These are phyloP conservation scores for Cephalotes varians DNA, from an alignment of 2,888 invertebrate species.

Conservation along the genomic window DNA sequence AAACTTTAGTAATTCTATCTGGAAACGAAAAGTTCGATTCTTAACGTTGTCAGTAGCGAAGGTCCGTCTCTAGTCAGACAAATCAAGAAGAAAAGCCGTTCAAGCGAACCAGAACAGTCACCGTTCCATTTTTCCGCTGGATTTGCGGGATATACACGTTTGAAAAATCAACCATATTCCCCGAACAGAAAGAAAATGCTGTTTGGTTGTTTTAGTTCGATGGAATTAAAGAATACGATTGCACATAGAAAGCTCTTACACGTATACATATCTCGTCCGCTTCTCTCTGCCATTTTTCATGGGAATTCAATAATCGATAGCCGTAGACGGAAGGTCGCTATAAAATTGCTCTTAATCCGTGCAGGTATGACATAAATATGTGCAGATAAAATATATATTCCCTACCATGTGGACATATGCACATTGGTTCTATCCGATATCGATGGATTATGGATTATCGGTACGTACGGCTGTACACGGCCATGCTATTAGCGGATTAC, in stretches of 20 bases:
- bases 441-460: constrained; percentile 76
- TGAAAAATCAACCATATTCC: constrained; percentile 59
- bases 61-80: constrained; percentile 58
- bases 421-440: constrained; percentile 51
- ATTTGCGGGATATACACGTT: constrained; percentile 46
- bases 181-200: constrained; percentile 50
- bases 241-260: constrained; percentile 10
- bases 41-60: constrained; percentile 58
- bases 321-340: constrained; percentile 27
- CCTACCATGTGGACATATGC: constrained; percentile 24
- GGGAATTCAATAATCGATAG: constrained; percentile 56
- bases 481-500: constrained; percentile 82
- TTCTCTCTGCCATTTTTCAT: constrained; percentile 10
- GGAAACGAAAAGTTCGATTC: constrained; percentile 32
- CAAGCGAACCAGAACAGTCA: constrained; percentile 33
- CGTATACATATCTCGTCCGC: constrained; percentile 6
- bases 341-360: constrained; percentile 45
- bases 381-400: constrained; percentile 45
- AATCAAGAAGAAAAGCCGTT: constrained; percentile 37
- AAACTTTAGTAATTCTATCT: constrained; percentile 24
- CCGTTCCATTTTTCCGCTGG: constrained; percentile 32
- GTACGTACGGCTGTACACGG: constrained; percentile 74
- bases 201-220: constrained; percentile 57
- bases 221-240: constrained; percentile 59
- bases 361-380: constrained; percentile 48